Percentiles rank a stretch among this genome's conserved stretches.
Evolutionary conservation across 2,888 invertebrate genomes (phyloP).

Genomic region (Campoplex capitator): DNA sequence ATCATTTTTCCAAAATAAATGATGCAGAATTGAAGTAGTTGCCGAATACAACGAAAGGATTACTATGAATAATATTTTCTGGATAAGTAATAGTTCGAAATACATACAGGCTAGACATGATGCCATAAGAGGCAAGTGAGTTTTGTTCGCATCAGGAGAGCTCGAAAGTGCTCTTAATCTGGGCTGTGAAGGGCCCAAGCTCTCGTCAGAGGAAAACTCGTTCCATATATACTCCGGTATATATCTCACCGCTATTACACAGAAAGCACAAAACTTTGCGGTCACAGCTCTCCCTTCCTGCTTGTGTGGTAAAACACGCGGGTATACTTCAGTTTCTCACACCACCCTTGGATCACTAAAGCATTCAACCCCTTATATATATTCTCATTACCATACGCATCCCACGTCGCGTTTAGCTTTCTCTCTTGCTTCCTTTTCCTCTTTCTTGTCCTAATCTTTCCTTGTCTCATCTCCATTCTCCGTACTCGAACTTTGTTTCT

Average conservation of each 20-base stretch:
- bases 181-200: conserved; percentile 27
- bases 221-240: conserved; percentile 16
- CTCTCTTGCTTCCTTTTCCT: background rate
- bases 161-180: conserved; percentile 48
- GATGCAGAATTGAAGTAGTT: background rate
- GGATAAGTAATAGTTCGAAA: conserved; percentile 21
- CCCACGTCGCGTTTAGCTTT: conserved; percentile 5
- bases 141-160: conserved; percentile 14
- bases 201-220: conserved; percentile 38
- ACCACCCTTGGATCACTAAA: conserved; percentile 14
- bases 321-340: conserved; percentile 39
- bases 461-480: background rate
- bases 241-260: conserved; percentile 34
- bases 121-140: background rate
- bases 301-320: conserved; percentile 31
- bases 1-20: background rate
- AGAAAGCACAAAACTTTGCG: conserved; percentile 51
- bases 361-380: conserved; percentile 53
- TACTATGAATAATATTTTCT: background rate
- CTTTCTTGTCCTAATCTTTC: conserved; percentile 8
- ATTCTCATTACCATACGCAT: conserved; percentile 62
- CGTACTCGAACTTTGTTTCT: background rate
- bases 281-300: conserved; percentile 36
- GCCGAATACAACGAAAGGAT: background rate
- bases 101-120: background rate